These are phyloP conservation scores for Alcis repandata DNA, from an alignment of 2,888 invertebrate genomes.

Conservation along the genomic window DNA sequence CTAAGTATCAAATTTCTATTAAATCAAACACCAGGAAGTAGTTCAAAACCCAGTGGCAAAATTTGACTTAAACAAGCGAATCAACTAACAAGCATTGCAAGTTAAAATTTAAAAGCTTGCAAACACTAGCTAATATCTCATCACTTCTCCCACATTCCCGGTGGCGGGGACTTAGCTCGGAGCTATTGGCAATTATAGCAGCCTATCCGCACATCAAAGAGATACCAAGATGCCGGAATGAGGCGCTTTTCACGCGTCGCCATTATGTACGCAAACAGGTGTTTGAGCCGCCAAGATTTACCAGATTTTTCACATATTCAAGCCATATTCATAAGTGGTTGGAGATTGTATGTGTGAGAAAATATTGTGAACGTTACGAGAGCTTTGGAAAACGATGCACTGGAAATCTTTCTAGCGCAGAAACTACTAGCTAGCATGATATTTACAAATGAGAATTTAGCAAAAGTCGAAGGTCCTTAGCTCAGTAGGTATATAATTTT, in stretches of 20 bases:
- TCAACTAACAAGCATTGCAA: no score
- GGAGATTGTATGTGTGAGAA: background rate
- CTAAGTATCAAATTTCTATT: no score
- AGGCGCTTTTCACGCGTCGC: slow-evolving; percentile 62
- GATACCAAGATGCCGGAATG: slow-evolving; percentile 61
- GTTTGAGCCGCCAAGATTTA: slow-evolving; percentile 40
- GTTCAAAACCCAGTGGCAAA: no score
- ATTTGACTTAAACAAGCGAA: no score
- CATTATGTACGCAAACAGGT: slow-evolving; percentile 53
- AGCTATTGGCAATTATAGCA: slow-evolving; percentile 82
- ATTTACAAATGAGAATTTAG: no score
- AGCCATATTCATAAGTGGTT: slow-evolving; percentile 14
- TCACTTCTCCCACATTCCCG: slow-evolving; percentile 46
- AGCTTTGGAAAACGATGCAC: background rate
- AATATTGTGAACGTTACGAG: background rate
- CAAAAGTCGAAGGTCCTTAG: no score
- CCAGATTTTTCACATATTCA: slow-evolving; percentile 15
- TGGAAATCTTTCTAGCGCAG: background rate
- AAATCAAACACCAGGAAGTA: no score
- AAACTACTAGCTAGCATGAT: no score
- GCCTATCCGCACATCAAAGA: slow-evolving; percentile 77
- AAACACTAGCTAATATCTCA: slow-evolving; percentile 21
- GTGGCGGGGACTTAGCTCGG: slow-evolving; percentile 62
- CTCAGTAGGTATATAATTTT: no score
- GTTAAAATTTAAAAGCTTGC: no score